phyloP scores from a whole-genome alignment of 2,113 vertebrate genomes.

The Camelus bactrianus region DNA sequence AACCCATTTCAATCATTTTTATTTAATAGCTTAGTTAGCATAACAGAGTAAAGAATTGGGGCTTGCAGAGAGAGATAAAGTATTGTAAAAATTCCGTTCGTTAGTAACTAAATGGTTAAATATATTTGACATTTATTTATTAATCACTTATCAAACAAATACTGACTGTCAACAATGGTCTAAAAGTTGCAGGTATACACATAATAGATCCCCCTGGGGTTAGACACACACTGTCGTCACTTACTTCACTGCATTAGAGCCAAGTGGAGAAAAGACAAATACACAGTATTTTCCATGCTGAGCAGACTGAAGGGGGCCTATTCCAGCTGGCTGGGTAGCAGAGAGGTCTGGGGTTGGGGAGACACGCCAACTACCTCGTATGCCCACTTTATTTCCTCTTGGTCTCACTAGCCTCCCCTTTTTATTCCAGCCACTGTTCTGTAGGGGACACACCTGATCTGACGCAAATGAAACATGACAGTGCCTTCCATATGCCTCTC shows the following conservation, averaged over 20 bases:
- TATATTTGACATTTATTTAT: background rate
- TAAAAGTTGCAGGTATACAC: background rate
- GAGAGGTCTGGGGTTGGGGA: background rate
- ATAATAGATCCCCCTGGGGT: background rate
- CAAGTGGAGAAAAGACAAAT: too few relatives aligned
- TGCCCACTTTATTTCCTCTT: too few relatives aligned
- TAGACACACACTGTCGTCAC: background rate
- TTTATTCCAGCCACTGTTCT: background rate
- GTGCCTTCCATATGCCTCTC: background rate
- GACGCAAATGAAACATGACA: background rate
- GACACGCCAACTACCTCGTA: rapidly evolving
- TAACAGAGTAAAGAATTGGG: background rate
- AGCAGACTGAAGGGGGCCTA: rapidly evolving
- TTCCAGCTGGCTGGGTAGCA: background rate
- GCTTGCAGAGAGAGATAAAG: background rate
- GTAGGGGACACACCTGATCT: background rate
- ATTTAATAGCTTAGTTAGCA: background rate
- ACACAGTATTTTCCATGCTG: rapidly evolving
- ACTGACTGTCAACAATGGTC: too few relatives aligned
- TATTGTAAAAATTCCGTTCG: background rate
- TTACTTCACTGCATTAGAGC: rapidly evolving
- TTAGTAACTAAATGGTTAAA: background rate
- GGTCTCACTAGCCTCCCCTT: background rate
- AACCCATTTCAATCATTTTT: background rate
- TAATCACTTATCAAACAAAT: background rate